A percentile compares a stretch with the other conserved stretches of the same genome.
These are phyloP conservation scores for Struthidea cinerea DNA, from an alignment of 2,113 vertebrate genomes.

Conservation along the genomic window DNA sequence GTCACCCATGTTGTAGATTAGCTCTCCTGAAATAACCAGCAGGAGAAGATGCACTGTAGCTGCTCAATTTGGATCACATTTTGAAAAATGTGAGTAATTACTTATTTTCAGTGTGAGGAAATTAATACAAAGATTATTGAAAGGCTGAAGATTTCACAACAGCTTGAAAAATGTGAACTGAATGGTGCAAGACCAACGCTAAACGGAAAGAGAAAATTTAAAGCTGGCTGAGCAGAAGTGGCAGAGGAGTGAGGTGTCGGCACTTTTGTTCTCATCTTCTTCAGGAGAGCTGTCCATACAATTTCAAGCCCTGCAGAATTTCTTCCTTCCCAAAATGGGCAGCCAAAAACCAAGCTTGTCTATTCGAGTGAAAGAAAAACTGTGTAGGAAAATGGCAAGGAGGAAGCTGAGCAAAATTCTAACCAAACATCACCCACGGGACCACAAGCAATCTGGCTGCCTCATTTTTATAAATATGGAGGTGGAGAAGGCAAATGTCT, in stretches of 20 bases:
- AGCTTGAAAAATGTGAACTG: neutral
- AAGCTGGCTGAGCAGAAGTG: neutral
- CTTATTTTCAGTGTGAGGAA: conserved; percentile 29
- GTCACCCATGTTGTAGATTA: conserved; percentile 37
- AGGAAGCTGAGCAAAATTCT: neutral
- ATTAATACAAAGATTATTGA: conserved; percentile 53
- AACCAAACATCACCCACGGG: neutral
- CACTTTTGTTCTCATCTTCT: neutral
- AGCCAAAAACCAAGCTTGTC: neutral
- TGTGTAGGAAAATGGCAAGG: neutral
- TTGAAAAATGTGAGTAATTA: conserved; percentile 58
- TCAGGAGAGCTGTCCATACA: neutral
- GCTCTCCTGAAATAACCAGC: conserved; percentile 47
- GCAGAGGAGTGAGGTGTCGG: neutral
- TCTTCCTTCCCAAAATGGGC: neutral
- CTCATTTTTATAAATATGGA: neutral
- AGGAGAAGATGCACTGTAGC: neutral
- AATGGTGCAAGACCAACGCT: neutral
- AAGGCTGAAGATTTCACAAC: neutral
- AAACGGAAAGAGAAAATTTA: neutral
- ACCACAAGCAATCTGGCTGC: neutral
- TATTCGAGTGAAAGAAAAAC: neutral
- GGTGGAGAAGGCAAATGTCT: neutral
- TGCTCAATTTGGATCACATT: conserved; percentile 25
- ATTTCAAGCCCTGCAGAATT: neutral